Evolutionary conservation across 2,113 vertebrate genomes (phyloP).

Genomic region (Antennarius striatus): DNA sequence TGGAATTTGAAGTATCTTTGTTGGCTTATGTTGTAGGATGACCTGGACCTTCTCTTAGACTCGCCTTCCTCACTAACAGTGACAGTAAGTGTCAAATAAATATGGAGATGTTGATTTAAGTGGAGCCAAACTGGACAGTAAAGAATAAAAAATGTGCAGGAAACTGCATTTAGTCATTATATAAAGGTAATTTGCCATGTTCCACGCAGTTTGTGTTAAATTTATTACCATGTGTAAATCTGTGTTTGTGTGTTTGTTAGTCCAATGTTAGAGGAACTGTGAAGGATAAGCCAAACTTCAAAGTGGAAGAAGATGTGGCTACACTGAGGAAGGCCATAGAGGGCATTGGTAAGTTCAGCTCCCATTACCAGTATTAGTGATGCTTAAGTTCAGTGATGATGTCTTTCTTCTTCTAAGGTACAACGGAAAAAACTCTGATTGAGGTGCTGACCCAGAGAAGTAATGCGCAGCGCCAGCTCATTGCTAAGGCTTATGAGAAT

Average conservation of each 20-base stretch:
- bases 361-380: too few species aligned
- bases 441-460: constrained; percentile 85
- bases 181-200: too few species aligned
- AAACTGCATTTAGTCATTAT: too few species aligned
- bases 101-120: too few species aligned
- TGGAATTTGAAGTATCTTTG: not conserved
- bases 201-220: too few species aligned
- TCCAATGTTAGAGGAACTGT: constrained; percentile 80
- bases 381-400: too few species aligned
- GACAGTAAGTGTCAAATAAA: constrained; percentile 41
- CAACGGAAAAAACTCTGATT: constrained; percentile 82
- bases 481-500: constrained; percentile 79
- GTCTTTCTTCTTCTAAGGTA: constrained; percentile 70
- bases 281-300: constrained; percentile 80
- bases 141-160: too few species aligned
- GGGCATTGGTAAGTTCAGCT: constrained; percentile 80
- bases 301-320: constrained; percentile 80
- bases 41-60: constrained; percentile 78
- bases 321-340: constrained; percentile 81
- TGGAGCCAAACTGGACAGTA: too few species aligned
- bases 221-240: constrained; percentile 30
- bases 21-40: constrained; percentile 66
- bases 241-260: constrained; percentile 62
- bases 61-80: constrained; percentile 67
- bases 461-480: constrained; percentile 83